These are phyloP conservation scores for Chromoteleia sp. DNA, from an alignment of 2,888 invertebrate species.

Conservation along the genomic window DNA sequence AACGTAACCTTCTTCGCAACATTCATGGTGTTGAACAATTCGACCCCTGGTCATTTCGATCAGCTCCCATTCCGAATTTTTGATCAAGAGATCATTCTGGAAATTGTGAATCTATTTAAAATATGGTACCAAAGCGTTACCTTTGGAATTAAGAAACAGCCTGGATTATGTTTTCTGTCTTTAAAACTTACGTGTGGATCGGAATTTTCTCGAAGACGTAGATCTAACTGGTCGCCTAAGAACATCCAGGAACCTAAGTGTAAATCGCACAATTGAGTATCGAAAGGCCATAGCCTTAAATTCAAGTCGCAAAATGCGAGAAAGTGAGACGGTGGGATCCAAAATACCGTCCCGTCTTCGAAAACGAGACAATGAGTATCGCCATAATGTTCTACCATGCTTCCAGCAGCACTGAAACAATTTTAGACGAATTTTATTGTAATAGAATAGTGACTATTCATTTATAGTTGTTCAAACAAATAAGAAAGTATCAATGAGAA, in stretches of 20 bases:
- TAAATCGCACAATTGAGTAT: slow-evolving; percentile 88
- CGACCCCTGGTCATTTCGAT: slow-evolving; percentile 82
- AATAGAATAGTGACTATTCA: no score
- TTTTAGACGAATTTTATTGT: no score
- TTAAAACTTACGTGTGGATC: slow-evolving; percentile 40
- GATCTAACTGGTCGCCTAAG: slow-evolving; percentile 87
- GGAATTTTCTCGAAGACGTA: slow-evolving; percentile 72
- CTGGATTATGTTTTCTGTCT: no score
- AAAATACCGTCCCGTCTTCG: slow-evolving; percentile 86
- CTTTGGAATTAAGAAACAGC: background rate
- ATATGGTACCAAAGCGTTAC: background rate
- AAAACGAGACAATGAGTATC: slow-evolving; percentile 86
- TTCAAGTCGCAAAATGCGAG: slow-evolving; percentile 88
- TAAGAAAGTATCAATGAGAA: no score
- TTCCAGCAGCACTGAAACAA: slow-evolving; percentile 87
- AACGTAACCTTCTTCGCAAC: slow-evolving; percentile 87
- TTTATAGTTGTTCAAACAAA: no score
- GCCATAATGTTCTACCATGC: slow-evolving; percentile 87
- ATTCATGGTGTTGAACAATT: slow-evolving; percentile 84
- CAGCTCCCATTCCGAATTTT: slow-evolving; percentile 86
- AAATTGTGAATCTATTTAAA: slow-evolving; percentile 43
- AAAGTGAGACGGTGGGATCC: slow-evolving; percentile 90
- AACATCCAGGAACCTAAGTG: slow-evolving; percentile 91
- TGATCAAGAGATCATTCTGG: slow-evolving; percentile 66
- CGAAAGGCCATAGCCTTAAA: slow-evolving; percentile 91